Conservation (phyloP, 64 coral and sea anemone species). For the Astreopora myriophthalma region DNA sequence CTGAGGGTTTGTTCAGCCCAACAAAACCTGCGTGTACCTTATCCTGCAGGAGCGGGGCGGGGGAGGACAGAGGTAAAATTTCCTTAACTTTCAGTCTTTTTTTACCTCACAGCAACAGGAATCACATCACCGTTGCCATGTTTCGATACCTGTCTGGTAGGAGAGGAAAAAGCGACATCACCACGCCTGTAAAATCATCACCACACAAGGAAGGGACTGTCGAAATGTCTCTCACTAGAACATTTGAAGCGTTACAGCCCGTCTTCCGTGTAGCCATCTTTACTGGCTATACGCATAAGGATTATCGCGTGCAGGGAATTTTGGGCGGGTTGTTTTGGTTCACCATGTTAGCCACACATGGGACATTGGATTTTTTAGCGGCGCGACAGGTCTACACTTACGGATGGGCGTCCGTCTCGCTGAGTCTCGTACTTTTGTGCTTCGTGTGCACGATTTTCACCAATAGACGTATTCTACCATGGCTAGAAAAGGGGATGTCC, state of each 20-base stretch:
- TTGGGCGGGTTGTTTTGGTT: conserved; percentile 53
- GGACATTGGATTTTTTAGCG: conserved; percentile 67
- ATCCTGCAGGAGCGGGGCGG: too few relatives aligned
- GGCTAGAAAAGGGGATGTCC: conserved; percentile 68
- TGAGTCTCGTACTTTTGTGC: conserved; percentile 49
- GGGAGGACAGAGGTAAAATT: background rate
- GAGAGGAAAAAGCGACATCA: conserved; percentile 33
- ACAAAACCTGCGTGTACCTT: too few relatives aligned
- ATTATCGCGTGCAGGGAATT: conserved; percentile 57
- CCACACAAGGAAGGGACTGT: background rate
- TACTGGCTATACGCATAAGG: conserved; percentile 47
- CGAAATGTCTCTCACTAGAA: background rate
- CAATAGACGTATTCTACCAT: conserved; percentile 48
- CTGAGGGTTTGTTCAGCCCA: too few relatives aligned
- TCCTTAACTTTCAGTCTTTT: background rate
- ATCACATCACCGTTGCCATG: background rate
- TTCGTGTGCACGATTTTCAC: conserved; percentile 56
- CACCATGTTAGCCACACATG: conserved; percentile 37
- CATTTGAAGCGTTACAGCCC: background rate
- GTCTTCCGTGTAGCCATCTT: conserved; percentile 9
- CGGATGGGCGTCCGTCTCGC: conserved; percentile 63
- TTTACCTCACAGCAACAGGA: background rate
- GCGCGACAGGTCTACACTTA: conserved; percentile 45
- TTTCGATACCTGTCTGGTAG: conserved; percentile 17
- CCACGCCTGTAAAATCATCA: background rate